These are phyloP conservation scores for Escarpia spicata DNA, from an alignment of 2,888 invertebrate species.

Conservation along the genomic window DNA sequence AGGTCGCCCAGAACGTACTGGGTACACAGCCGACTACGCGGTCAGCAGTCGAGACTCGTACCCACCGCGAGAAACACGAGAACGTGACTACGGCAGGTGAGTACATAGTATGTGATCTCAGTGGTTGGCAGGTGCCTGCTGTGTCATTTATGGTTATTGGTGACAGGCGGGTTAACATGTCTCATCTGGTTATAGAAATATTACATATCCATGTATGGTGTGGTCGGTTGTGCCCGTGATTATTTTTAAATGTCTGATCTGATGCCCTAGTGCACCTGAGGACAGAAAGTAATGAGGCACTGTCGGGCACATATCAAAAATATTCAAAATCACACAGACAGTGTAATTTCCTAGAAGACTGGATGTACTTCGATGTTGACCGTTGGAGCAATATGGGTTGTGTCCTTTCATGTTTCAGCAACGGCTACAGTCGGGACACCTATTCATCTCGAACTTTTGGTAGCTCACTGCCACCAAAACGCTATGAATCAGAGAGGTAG, in stretches of 20 bases:
- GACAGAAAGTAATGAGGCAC: neutral
- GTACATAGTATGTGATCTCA: neutral
- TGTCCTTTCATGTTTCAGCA: neutral
- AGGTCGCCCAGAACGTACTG: neutral
- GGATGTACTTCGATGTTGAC: no score
- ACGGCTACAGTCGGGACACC: constrained; percentile 10
- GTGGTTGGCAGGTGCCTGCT: neutral
- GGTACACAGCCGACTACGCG: neutral
- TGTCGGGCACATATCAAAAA: neutral
- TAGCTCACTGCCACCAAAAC: neutral
- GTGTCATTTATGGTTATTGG: neutral
- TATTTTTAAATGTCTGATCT: neutral
- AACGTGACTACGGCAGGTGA: neutral
- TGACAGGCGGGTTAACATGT: neutral
- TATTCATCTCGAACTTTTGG: neutral
- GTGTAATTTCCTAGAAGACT: neutral
- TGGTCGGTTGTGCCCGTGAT: neutral
- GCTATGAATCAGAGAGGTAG: neutral
- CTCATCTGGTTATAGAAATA: neutral
- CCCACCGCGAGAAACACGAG: neutral
- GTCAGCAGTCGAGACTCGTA: neutral
- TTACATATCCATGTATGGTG: neutral
- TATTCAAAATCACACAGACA: no score
- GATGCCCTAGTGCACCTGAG: neutral
- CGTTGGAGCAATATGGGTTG: no score